Evolutionary conservation across 2,113 vertebrate species (phyloP), one percentile per base, ranked within the genome.

Genomic region (Mesoclemmys tuberculata): DNA sequence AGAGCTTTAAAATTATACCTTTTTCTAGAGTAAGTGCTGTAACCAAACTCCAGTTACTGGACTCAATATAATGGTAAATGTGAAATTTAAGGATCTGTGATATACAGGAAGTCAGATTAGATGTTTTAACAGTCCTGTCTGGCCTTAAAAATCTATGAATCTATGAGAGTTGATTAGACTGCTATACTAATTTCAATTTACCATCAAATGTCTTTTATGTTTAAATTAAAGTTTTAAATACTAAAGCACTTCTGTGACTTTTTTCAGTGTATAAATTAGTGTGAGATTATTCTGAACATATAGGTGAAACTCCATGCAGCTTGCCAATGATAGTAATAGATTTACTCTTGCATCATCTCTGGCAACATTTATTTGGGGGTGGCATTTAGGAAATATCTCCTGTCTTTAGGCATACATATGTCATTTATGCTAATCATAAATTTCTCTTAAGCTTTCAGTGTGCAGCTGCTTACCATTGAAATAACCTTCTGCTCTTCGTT

Each of bases 361-460:
- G 80, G 13, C 49, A 94, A 81, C 10, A 8, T 82, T 89, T 92
- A 93, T 77, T 80, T 94, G 44, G 81, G 38, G 6, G 13, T 97
- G 92, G 93, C 94, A 91, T 97, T 97, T 95, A 90, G 90, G 93
- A 94, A 93, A 71, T 82, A 82, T 92, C 80, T 95, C 87, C 52
- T 93, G 58, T 80, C 80, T 96, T 75, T 78, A 93, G 95, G 55
- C 84, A 91, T 78, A 90, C 55, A 64, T n/a, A 83, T 94, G 58
- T 41, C 94, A 92, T 95, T 97, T 94, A 92, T 88, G 75, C 75
- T 96, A 95, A 94, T 90, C 87, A 52, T 92, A 95, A 79, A 10
- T 88, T 94, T 93, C 24, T 21, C 46, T 81, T 88, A 92, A 0
- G 0, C 64, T 48, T 97, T 80, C 75, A 21, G 2, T n/a, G 89